Conservation (phyloP, 2,113 vertebrate species). For the Falcunculus frontatus region DNA sequence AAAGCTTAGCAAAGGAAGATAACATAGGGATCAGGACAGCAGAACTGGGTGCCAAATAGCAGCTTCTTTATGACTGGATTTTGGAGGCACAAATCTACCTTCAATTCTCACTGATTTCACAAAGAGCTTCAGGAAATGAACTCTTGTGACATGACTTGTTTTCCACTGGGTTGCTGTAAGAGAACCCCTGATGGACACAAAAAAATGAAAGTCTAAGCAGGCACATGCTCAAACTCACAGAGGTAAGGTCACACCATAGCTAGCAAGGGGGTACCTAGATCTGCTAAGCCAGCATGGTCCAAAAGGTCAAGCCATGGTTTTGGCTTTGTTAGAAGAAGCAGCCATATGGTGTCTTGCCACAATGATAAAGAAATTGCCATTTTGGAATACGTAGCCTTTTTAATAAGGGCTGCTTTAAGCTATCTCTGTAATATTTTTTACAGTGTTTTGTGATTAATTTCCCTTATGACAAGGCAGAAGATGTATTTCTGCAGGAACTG, state of each 20-base stretch:
- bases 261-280: background rate
- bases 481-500: background rate
- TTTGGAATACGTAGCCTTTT: background rate
- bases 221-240: background rate
- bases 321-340: background rate
- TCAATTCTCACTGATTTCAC: background rate
- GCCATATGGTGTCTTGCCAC: background rate
- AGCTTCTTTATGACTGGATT: background rate
- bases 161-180: background rate
- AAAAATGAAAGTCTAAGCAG: background rate
- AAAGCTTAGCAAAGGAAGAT: background rate
- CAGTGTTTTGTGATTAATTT: background rate
- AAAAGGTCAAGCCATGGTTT: background rate
- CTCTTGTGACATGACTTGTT: background rate
- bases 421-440: background rate
- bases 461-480: background rate
- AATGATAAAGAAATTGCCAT: background rate
- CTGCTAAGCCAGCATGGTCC: background rate
- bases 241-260: background rate
- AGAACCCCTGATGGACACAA: accelerated
- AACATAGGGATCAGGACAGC: background rate
- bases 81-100: background rate
- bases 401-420: background rate
- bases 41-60: background rate
- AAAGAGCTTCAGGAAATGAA: background rate